Evolutionary conservation across 2,888 invertebrate genomes (phyloP), one percentile per base, ranked within the genome.

Genomic region (Strigamia crassipes): DNA sequence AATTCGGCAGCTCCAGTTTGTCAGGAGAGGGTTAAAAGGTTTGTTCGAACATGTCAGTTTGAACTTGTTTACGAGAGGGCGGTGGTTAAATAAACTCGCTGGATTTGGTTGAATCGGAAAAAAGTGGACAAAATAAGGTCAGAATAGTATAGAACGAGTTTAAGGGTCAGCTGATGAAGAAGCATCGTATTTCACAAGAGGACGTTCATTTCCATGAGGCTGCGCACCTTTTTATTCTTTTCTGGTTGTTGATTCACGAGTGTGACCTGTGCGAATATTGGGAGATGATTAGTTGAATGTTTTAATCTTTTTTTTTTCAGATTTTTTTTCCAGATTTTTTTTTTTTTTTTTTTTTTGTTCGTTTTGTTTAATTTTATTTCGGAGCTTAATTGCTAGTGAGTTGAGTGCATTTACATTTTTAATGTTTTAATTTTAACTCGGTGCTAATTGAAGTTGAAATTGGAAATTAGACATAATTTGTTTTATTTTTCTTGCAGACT

Each of bases 11-110:
- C 73, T 73, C 31, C 31, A 66, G 66, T 66, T 66, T 27, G 66
- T 66, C 66, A 73, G 73, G 73, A 73, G 5, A 23, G 73, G 73
- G 73, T 73, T 73, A 73, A 73, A 13, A 73, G 73, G 73, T 31
- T 31, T 73, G 31, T 73, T 73, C 73, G 12, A 27, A 31, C 73
- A 31, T 27, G 73, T 73, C 73, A 73, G 31, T 27, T 73, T 31
- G 27, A 31, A 9, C n/a, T 73, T 73, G 73, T 73, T 73, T 73
- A 73, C 12, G 73, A 15, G 4, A 73, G 73, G 73, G 73, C 73
- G 73, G 73, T 73, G 73, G 73, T 18, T 73, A 73, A 73, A 73
- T 31, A 73, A 23, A 73, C 73, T 31, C 18, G 56, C 18, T 56
- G 18, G 18, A 18, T n/a, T 56, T 56, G 15, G 56, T 15, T 56